Base-by-base conservation (phyloP, 2,113 vertebrate genomes). In the Eulacestoma nigropectus region DNA sequence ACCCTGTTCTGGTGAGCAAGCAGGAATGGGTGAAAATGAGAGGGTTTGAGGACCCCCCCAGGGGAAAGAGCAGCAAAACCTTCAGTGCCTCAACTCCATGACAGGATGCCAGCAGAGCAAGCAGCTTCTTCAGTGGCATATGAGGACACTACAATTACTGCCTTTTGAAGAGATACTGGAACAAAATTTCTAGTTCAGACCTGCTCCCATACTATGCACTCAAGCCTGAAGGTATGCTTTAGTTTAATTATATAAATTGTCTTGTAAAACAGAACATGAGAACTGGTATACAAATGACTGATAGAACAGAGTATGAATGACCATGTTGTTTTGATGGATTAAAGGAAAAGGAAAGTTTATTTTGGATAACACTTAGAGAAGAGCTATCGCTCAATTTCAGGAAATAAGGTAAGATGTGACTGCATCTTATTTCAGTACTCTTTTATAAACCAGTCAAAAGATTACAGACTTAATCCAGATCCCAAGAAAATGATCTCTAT, bases 131-230 rank as follows among this genome's bases (percentile, higher is more conserved):
- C 29, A 64, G 65, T 57, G 67, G 20, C 33, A 32, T 80, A 26
- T 62, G 20, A 93, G 53, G 79, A 94, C 46, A 39, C n/a, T 21
- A 19, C 7, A 42, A 35, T 77, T 62, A n/a, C 23, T 55, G 26
- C 23, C 74, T 95, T 93, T 81, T 84, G 47, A 77, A 77, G 16
- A 93, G 20, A 60, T 22, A 60, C 27, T 68, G 41, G 47, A 86
- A 89, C 27, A 91, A 78, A 74, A 63, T 77, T 76, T 91, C 93
- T 78, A 79, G 87, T 96, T 95, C 78, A 91, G 77, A 94, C 93
- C 70, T 93, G 94, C 26, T 75, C 26, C 7, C 4, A 44, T 11
- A 19, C 18, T 87, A 57, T 44, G 30, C 79, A 53, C 49, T 79
- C 41, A 94, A 95, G 62, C 56, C 56, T 82, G n/a, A 96, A 90